These are phyloP conservation scores for Syngnathus rostellatus DNA, from an alignment of 2,797 vertebrate genomes.

Conservation along the genomic window DNA sequence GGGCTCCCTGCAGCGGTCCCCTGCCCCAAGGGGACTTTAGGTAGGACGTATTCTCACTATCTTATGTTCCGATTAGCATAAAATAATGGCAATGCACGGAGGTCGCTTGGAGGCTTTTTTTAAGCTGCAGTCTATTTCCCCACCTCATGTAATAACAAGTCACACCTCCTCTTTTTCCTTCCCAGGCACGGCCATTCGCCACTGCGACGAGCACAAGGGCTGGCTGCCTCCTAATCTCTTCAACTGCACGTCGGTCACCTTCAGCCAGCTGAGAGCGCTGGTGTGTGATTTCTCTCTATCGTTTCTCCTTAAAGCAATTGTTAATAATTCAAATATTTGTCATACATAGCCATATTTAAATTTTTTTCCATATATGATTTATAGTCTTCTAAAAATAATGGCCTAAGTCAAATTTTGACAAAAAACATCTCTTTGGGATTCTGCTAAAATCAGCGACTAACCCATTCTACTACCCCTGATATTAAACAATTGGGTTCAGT, in stretches of 20 bases:
- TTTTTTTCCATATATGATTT: neutral
- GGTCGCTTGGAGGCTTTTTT: constrained; percentile 55
- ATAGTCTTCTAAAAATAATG: no score
- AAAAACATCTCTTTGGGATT: no score
- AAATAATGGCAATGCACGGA: constrained; percentile 43
- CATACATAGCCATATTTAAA: neutral
- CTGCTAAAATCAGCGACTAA: no score
- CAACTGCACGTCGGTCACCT: constrained; percentile 85
- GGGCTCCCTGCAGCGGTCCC: constrained; percentile 85
- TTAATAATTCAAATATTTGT: neutral
- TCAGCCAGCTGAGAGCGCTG: constrained; percentile 78
- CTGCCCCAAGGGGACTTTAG: constrained; percentile 85
- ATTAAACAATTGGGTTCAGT: no score
- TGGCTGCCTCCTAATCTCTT: constrained; percentile 92
- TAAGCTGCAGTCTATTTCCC: constrained; percentile 20
- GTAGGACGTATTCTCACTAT: constrained; percentile 53
- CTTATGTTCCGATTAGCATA: constrained; percentile 45
- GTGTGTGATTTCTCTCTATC: constrained; percentile 56
- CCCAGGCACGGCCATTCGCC: constrained; percentile 84
- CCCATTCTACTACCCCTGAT: no score
- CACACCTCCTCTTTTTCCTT: constrained; percentile 16
- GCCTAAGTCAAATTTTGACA: no score
- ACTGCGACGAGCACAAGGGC: constrained; percentile 93
- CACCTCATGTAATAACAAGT: constrained; percentile 6
- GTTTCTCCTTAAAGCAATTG: neutral